Evolutionary conservation across 35 echinoderm and acorn worm species (phyloP), one percentile per base, ranked within the genome.

Genomic region (Heliocidaris tuberculata): DNA sequence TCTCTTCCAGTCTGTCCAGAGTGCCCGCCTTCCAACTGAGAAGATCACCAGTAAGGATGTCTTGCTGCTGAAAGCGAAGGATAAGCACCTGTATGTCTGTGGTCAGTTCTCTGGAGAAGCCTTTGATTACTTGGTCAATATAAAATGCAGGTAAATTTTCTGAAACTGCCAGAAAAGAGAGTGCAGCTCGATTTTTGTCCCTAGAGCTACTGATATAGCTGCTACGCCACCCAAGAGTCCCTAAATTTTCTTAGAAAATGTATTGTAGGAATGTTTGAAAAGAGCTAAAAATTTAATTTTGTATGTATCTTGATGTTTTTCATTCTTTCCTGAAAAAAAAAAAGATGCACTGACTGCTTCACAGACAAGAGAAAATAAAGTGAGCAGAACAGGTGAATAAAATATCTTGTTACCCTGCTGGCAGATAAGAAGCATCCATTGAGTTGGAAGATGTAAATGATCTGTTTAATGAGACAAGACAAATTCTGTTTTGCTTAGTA

Each of bases 21-120:
- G 70, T 78, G 96, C 97, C 12, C 95, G 95, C 5, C 95, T 99
- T 31, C 88, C 96, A 86, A 97, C 95, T 48, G 95, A 97, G 88
- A 96, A 92, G 86, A 95, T 96, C 4, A 86, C 90, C 13, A 90
- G 92, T 70, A 93, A 85, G 27, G 90, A 92, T 35, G 96, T 97
- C 48, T 32, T 97, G 15, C 35, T 95, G 32, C 90, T 97, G 59
- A 93, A 50, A 30, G 31, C 94, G 65, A 95, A 94, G 59, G 98
- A 99, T 47, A 94, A 87, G 13, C 91, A 95, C 70, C 94, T 99
- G 35, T 99, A 99, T 86, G 96, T 99, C 30, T 97, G 97, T 94
- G 98, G 97, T 94, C 97, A 96, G 29, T 99, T 99, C 95, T 94
- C 95, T 95, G 98, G 98, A 2, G 50, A 50, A 42, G 95, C 98